These are phyloP conservation scores for Noctua janthe DNA, from an alignment of 2,888 invertebrate species.

Conservation along the genomic window DNA sequence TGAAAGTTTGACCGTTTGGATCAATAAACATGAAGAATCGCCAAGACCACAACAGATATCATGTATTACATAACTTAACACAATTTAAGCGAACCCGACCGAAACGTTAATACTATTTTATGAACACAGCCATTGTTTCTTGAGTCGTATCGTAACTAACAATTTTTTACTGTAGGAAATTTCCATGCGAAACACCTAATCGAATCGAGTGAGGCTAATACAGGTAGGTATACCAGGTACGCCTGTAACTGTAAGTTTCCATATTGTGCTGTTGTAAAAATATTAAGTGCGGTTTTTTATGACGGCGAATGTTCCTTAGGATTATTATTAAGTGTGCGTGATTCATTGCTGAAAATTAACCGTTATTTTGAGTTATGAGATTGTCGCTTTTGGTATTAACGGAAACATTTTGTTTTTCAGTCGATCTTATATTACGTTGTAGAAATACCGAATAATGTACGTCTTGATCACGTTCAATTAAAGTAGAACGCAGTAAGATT, in stretches of 20 bases:
- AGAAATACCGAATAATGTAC: no score
- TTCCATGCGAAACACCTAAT: slow-evolving; percentile 60
- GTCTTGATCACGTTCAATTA: background rate
- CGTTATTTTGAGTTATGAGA: background rate
- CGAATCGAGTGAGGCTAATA: slow-evolving; percentile 40
- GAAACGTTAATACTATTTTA: slow-evolving; percentile 57
- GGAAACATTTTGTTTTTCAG: background rate
- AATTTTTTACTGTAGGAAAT: slow-evolving; percentile 64
- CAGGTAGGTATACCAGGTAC: slow-evolving; percentile 22
- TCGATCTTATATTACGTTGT: no score
- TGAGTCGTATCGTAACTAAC: slow-evolving; percentile 45
- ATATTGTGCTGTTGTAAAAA: slow-evolving; percentile 33
- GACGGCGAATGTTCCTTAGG: slow-evolving; percentile 27
- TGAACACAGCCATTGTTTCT: slow-evolving; percentile 62
- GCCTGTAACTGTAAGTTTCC: slow-evolving; percentile 24
- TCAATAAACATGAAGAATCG: background rate
- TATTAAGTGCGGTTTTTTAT: slow-evolving; percentile 33
- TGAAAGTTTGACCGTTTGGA: background rate
- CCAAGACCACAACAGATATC: slow-evolving; percentile 8
- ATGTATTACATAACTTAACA: slow-evolving; percentile 34
- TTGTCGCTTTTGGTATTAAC: background rate
- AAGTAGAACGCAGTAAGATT: background rate
- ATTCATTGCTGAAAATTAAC: slow-evolving; percentile 1
- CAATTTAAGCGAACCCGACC: slow-evolving; percentile 47
- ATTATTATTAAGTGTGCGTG: background rate